These are phyloP conservation scores for Enteromius radiatus DNA, from an alignment of 2,797 vertebrate species.

Conservation along the genomic window DNA sequence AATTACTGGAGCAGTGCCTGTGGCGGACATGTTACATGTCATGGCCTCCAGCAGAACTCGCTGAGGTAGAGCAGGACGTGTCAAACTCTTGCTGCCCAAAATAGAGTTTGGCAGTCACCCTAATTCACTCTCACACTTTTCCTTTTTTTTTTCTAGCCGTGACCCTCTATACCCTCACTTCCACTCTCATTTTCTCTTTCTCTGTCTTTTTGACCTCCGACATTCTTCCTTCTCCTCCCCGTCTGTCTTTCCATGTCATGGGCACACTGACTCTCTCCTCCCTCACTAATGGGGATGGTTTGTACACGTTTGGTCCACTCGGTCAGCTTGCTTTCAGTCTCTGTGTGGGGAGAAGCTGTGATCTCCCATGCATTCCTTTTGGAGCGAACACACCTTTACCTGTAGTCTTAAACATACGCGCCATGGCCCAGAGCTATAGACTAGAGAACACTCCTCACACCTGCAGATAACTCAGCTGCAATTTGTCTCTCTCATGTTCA, in stretches of 20 bases:
- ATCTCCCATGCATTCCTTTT: slow-evolving; percentile 29
- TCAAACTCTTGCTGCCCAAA: slow-evolving; percentile 40
- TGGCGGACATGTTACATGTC: slow-evolving; percentile 64
- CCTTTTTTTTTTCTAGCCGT: background rate
- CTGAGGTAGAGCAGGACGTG: slow-evolving; percentile 61
- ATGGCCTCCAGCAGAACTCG: slow-evolving; percentile 63
- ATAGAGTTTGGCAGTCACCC: slow-evolving; percentile 31
- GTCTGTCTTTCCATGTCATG: slow-evolving; percentile 16
- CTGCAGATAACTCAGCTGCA: slow-evolving; percentile 76
- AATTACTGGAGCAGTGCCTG: slow-evolving; percentile 53
- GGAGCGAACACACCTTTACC: slow-evolving; percentile 24
- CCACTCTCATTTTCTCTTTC: slow-evolving; percentile 28
- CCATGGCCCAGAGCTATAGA: slow-evolving; percentile 45
- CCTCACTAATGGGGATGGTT: slow-evolving; percentile 68
- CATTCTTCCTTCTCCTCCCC: background rate
- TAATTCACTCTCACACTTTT: slow-evolving; percentile 6
- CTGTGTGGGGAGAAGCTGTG: background rate
- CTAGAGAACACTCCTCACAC: slow-evolving; percentile 66
- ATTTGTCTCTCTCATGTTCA: slow-evolving; percentile 83
- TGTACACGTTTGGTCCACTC: slow-evolving; percentile 70
- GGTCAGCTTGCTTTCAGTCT: slow-evolving; percentile 57
- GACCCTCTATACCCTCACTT: slow-evolving; percentile 30
- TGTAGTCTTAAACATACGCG: slow-evolving; percentile 21
- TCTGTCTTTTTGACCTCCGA: slow-evolving; percentile 1
- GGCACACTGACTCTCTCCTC: slow-evolving; percentile 52